phyloP scores from a whole-genome alignment of 2,888 invertebrate species.

The Tetanocera ferruginea region DNA sequence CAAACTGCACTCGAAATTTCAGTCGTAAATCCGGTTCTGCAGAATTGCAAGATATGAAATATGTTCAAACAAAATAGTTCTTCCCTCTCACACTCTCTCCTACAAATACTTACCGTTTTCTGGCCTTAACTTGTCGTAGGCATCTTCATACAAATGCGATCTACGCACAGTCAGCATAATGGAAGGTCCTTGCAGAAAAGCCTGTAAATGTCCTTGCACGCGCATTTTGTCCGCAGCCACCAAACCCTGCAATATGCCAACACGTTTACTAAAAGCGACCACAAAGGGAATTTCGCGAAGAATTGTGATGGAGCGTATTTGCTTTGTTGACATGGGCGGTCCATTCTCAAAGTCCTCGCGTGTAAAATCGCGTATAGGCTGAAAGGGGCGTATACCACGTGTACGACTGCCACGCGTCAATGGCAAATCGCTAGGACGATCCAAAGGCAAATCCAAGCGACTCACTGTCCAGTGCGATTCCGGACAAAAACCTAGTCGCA shows the following conservation, averaged over 20 bases:
- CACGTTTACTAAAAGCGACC: conserved; percentile 90
- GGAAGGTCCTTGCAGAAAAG: conserved; percentile 82
- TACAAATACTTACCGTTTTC: conserved; percentile 93
- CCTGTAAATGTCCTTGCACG: conserved; percentile 81
- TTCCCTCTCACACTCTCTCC: no score
- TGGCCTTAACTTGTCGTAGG: conserved; percentile 91
- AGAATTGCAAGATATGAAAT: conserved; percentile 42
- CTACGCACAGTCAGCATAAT: conserved; percentile 85
- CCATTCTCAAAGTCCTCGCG: conserved; percentile 79
- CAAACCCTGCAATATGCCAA: conserved; percentile 85
- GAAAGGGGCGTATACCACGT: conserved; percentile 72
- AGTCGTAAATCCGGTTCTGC: conserved; percentile 88
- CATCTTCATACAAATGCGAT: conserved; percentile 97
- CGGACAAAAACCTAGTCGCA: conserved; percentile 83
- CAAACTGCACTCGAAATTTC: conserved; percentile 88
- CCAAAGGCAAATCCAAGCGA: conserved; percentile 70
- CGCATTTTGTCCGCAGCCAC: conserved; percentile 70
- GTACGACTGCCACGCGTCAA: conserved; percentile 71
- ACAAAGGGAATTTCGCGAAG: conserved; percentile 95
- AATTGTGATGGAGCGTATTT: conserved; percentile 88
- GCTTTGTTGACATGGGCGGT: conserved; percentile 88
- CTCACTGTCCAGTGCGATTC: conserved; percentile 77
- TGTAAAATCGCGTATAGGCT: conserved; percentile 73
- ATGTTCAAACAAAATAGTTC: no score
- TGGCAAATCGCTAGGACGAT: conserved; percentile 73